A percentile compares a stretch with the other conserved stretches of the same genome.
These are phyloP conservation scores for Balaenoptera acutorostrata DNA, from an alignment of 2,113 vertebrate genomes.

Conservation along the genomic window DNA sequence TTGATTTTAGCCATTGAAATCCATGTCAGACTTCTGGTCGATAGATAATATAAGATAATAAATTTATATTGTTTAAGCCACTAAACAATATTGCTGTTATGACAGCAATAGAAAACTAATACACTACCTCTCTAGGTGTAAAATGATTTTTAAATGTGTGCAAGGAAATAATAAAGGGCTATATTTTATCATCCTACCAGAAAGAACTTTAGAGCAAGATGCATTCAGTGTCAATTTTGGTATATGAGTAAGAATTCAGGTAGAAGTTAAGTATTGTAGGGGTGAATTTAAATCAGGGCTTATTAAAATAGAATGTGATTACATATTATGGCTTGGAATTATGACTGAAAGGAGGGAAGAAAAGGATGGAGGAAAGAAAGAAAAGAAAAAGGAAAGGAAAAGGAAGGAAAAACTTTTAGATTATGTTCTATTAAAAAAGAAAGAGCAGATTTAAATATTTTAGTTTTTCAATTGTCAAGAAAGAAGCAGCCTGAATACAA, in stretches of 20 bases:
- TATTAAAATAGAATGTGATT: conserved; percentile 34
- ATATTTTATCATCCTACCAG: background rate
- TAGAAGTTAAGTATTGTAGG: background rate
- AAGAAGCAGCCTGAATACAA: conserved; percentile 23
- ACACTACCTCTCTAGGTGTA: background rate
- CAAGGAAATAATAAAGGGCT: background rate
- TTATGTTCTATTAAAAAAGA: background rate
- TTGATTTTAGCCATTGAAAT: background rate
- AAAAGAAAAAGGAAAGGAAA: background rate
- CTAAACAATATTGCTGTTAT: background rate
- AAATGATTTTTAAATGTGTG: background rate
- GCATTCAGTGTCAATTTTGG: background rate
- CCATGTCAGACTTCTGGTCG: background rate
- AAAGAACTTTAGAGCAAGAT: background rate
- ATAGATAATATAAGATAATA: background rate
- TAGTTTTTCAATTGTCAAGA: conserved; percentile 21
- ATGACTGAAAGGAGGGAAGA: background rate
- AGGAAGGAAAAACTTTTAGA: background rate
- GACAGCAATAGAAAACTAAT: background rate
- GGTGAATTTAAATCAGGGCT: background rate
- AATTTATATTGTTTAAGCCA: background rate
- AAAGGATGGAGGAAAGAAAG: background rate
- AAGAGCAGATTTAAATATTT: background rate
- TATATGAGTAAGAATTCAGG: background rate
- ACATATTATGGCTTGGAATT: background rate